Conservation (phyloP, 2,113 vertebrate genomes). For the Zapus hudsonius region DNA sequence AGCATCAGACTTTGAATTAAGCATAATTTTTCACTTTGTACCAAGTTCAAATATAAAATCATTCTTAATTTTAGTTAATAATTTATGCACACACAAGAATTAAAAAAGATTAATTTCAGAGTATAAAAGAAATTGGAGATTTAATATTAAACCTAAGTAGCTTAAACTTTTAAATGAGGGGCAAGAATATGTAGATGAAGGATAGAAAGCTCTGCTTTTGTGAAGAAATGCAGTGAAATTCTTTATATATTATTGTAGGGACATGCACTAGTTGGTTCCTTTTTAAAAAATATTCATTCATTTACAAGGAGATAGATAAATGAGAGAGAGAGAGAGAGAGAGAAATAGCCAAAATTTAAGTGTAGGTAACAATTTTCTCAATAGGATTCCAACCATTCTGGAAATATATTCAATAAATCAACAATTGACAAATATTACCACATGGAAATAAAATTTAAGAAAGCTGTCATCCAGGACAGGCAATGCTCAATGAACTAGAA, state of each 20-base stretch:
- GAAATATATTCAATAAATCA: no score
- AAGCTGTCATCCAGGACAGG: no score
- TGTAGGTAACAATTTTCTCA: no score
- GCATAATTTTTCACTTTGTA: conserved; percentile 2
- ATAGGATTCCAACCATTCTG: no score
- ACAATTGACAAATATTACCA: no score
- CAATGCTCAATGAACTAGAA: no score
- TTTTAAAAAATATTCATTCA: no score
- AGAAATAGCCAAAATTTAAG: no score
- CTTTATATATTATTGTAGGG: neutral
- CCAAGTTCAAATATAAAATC: conserved; percentile 51
- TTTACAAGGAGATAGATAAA: no score
- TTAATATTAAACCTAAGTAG: neutral
- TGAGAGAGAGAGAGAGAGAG: no score
- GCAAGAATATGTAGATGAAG: neutral
- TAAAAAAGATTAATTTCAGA: conserved; percentile 47
- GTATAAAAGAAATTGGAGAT: neutral
- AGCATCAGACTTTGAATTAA: neutral
- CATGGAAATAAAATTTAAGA: no score
- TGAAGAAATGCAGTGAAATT: neutral
- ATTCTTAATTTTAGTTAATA: conserved; percentile 53
- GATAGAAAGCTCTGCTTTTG: neutral
- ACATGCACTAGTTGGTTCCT: neutral
- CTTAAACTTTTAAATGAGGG: neutral
- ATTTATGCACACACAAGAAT: conserved; percentile 36